Evolutionary conservation across 2,797 vertebrate genomes (phyloP).

Genomic region (Acanthurus leucopareius): DNA sequence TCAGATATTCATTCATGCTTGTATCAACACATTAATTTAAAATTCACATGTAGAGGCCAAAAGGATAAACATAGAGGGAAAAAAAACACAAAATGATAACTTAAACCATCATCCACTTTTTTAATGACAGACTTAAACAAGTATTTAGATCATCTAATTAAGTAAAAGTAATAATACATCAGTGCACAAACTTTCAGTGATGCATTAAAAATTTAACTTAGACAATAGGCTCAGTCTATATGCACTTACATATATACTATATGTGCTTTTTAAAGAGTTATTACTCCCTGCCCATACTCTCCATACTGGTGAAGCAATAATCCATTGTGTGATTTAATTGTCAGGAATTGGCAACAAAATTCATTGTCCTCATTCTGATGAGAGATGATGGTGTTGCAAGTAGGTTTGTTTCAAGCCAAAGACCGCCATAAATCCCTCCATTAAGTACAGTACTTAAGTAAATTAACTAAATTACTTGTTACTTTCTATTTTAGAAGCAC

Average conservation of each 20-base stretch:
- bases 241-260: neutral
- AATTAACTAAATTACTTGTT: neutral
- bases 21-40: neutral
- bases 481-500: neutral
- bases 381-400: too few species aligned
- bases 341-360: neutral
- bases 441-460: neutral
- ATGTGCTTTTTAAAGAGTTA: neutral
- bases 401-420: neutral
- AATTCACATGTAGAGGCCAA: neutral
- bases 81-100: too few species aligned
- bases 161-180: too few species aligned
- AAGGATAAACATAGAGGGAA: too few species aligned
- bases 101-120: too few species aligned
- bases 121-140: too few species aligned
- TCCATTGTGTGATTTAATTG: neutral
- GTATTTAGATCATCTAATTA: too few species aligned
- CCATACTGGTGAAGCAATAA: too few species aligned
- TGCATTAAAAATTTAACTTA: neutral
- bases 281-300: neutral
- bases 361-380: too few species aligned
- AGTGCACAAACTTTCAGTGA: neutral
- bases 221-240: neutral
- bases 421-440: neutral
- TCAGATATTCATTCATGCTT: constrained; percentile 10